Evolutionary conservation across 2,113 vertebrate genomes (phyloP), one percentile per base, ranked within the genome.

Genomic region (Corynorhinus townsendii): DNA sequence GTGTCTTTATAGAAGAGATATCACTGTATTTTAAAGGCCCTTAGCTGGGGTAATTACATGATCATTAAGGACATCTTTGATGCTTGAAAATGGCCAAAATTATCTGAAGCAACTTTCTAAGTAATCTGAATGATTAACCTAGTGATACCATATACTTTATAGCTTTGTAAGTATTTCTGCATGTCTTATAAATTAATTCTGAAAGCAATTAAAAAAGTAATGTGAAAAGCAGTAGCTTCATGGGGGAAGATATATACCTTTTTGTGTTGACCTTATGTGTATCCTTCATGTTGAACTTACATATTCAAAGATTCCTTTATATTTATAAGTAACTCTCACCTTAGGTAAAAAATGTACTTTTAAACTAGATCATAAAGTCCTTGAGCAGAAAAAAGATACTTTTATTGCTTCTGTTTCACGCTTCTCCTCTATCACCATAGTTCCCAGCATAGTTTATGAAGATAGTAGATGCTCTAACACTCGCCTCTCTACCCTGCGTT

Each of bases 141-240:
- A 94, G 14, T 47, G 43, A 86, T 86, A n/a, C 5, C 30, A 12
- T 40, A 75, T 35, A 86, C 4, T 80, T 93, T 87, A 56, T 17
- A 52, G 22, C 56, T 79, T 85, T 88, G 45, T 69, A 68, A 71
- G 56, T 88, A 95, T 95, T 95, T 84, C 80, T 89, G n/a, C 56
- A 76, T 91, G 24, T 77, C 35, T 90, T 93, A 45, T 72, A 75
- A 86, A 47, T 95, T 73, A 79, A 71, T 83, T 91, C 71, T 77
- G 47, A 95, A 62, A 87, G n/a, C 56, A 96, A 62, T 83, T 86
- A 2, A 62, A 75, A 77, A 73, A 84, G 76, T 76, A 92, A 86
- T 84, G 43, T n/a, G 33, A 28, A 95, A 30, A 92, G 11, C 1
- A 90, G 22, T 43, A 90, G 47, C 22, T 68, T 84, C 14, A 0